Evolutionary conservation across 1,140 invertebrate genomes (phyloP), one percentile per base, ranked within the genome.

Genomic region (Rhynchophorus ferrugineus): DNA sequence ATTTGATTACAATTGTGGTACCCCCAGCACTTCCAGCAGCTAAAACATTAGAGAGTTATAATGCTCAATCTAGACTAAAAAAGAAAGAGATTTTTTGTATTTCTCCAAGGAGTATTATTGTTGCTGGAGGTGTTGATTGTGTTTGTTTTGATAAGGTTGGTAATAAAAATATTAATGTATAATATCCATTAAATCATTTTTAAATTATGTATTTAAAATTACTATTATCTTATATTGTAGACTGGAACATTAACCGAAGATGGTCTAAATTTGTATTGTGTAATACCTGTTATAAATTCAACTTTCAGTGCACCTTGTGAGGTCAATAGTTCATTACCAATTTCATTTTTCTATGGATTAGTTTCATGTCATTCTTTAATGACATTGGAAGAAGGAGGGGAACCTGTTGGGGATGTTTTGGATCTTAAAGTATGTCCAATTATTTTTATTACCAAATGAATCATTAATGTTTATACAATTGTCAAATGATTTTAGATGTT

Each of bases 91-190:
- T 99, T 45, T 94, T 87, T 71, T 99, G 95, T 60, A 95, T 98
- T 46, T 93, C 91, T 57, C 93, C 95, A 0, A 75, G 85, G 18
- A 85, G 85, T 2, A 96, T 99, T 51, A 99, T 97, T 65, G 89
- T 98, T 16, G 87, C 89, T 60, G 96, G 96, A 1, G 92, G 89
- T 35, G 76, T 98, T n/a, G 89, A 98, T 72, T 88, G 90, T 58
- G 81, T 96, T 39, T 97, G 93, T 64, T 99, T 99, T 72, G 96
- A 99, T 72, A 99, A 99, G 84, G 76, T 76, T 14, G 63, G 64
- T n/a, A 64, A 71, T 3, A n/a, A 6, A 6, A 7, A 43, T 43
- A 17, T 16, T 9, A 3, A n/a, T 7, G 3, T 37, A 13, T 3
- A 37, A 13, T 37, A 8, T 7, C 35, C 9, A 37, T 5, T 13